Evolutionary conservation across 2,113 vertebrate genomes (phyloP), one percentile per base, ranked within the genome.

Genomic region (Macquaria australasica): DNA sequence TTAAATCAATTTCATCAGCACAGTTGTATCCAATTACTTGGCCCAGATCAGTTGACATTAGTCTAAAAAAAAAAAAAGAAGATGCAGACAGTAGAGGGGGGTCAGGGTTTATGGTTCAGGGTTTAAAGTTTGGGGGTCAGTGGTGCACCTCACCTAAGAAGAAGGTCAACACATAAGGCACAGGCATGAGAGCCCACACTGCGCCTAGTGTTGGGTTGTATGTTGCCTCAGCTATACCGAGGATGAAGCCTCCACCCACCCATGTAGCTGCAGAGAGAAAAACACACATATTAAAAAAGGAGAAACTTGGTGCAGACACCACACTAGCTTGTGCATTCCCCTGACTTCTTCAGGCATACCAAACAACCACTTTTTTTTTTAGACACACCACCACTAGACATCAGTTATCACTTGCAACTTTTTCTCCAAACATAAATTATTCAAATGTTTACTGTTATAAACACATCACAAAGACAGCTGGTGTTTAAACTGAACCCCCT

Each of bases 241-340:
- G 95, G 71, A 97, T 96, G 79, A 96, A 97, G 18, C 96, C 96
- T 89, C 97, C 97, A 83, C 97, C 97, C 48, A 97, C 96, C 96
- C 97, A 97, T 0, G 96, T 97, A 31, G 97, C 97, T 97, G 90
- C 53, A 51, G 14, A 69, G 53, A 69, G 28, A 89, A 4, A 72
- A 76, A 72, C 5, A 34, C 1, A 62, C 14, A 58, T 23, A 10
- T 50, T 31, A 51, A 31, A 23, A 23, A 21, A 62, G 23, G 9
- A 18, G 16, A 60, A 50, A 28, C 10, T 78, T 21, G 16, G 53
- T 3, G 11, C 37, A 37, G 7, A 51, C 11, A 7, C 28, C 10
- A 60, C 28, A 25, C 11, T 18, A 7, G 11, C 60, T 45, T 48
- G 14, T 21, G 23, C 4, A 77, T 56, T 50, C 11, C 21, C 14